Evolutionary conservation across 1,140 invertebrate species (phyloP), one percentile per base, ranked within the genome.

Genomic region (Kradibia gibbosae): DNA sequence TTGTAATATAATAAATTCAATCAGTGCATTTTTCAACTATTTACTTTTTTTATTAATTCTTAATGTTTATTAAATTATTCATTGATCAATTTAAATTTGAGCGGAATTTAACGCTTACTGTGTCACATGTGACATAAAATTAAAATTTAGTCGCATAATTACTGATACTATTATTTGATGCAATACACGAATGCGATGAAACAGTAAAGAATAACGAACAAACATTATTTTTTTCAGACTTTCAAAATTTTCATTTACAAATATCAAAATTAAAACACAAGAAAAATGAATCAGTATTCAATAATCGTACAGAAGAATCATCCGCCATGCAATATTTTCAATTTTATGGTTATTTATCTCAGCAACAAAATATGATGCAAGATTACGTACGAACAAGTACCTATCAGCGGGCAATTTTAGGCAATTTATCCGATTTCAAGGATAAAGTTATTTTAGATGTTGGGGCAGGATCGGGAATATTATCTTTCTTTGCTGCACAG

Each of bases 291-390:
- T 98, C 97, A 0, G 95, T 98, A 77, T 99, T 99, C 91, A 96
- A 96, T n/a, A 96, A 98, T 83, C 93, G 98, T 89, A 99, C 98
- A 34, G 98, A 99, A 89, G 97, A 99, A 87, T 97, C 98, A 0
- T 99, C 98, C 28, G 98, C 98, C 45, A 96, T 97, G 89, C 98
- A 99, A 89, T 99, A 99, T 93, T 99, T 98, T 87, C 95, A 99
- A 93, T 99, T 99, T 92, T 99, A 99, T 92, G 98, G 98, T 77
- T 99, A 99, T 92, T 92, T 99, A 77, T 99, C 98, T 70, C 99
- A 99, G 90, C 99, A 99, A 91, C 99, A 99, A 92, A 99, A 99
- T 88, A 99, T 99, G 99, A 98, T 99, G 96, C 97, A 98, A 93
- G 99, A 99, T 91, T 99, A 99, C 89, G 97, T 99, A 70, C 93